phyloP scores from a whole-genome alignment of 1,140 invertebrate species.

The Nautilus pompilius region DNA sequence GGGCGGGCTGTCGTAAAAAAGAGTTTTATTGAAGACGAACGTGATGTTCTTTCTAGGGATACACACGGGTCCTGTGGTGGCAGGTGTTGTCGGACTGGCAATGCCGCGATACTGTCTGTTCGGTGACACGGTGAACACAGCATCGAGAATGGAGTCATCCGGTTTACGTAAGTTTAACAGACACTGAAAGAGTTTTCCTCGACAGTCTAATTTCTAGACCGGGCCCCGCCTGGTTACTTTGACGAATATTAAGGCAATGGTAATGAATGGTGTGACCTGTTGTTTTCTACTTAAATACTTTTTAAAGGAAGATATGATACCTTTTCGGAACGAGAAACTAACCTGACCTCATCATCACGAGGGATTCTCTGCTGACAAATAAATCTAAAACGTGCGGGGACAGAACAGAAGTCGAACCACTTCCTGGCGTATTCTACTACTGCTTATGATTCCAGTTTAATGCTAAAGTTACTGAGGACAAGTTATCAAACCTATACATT shows the following conservation, averaged over 20 bases:
- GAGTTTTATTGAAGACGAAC: not conserved
- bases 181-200: not conserved
- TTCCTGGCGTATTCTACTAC: too few relatives aligned
- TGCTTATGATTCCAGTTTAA: too few relatives aligned
- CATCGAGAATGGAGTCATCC: constrained; percentile 90
- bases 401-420: too few relatives aligned
- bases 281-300: not conserved
- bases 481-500: too few relatives aligned
- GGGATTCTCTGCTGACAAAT: not conserved
- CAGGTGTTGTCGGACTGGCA: constrained; percentile 83
- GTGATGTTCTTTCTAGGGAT: constrained; percentile 19
- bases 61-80: constrained; percentile 76
- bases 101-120: constrained; percentile 85
- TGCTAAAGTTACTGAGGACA: too few relatives aligned
- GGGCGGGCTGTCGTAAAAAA: not conserved
- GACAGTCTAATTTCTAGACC: not conserved
- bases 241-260: not conserved
- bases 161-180: constrained; percentile 37
- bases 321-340: not conserved
- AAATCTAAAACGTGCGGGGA: too few relatives aligned
- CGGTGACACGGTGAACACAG: constrained; percentile 90
- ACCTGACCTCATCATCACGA: not conserved
- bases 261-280: not conserved
- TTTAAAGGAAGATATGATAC: not conserved
- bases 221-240: not conserved